Evolutionary conservation across 2,888 invertebrate species (phyloP).

Genomic region (Drosophila nr. fundita): DNA sequence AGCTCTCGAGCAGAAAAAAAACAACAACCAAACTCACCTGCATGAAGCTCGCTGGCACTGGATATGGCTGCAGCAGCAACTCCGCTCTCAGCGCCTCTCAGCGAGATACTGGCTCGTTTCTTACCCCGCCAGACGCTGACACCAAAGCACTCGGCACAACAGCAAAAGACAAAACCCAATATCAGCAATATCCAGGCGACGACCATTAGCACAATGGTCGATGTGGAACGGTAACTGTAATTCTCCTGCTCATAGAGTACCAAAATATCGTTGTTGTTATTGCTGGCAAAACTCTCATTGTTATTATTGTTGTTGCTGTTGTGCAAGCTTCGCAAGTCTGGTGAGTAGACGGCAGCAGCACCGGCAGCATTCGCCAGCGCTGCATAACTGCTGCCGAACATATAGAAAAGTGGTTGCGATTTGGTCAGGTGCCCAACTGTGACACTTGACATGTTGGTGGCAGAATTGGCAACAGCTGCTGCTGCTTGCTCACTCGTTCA

Average conservation of each 20-base stretch:
- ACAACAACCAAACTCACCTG: conserved; percentile 61
- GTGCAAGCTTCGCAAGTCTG: conserved; percentile 21
- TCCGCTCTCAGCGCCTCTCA: conserved; percentile 45
- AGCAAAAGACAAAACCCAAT: conserved; percentile 81
- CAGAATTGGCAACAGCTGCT: conserved; percentile 41
- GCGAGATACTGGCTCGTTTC: conserved; percentile 54
- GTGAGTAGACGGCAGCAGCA: conserved; percentile 41
- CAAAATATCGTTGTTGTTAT: conserved; percentile 61
- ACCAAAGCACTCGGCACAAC: conserved; percentile 82
- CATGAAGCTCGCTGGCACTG: conserved; percentile 33
- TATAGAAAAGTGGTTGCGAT: conserved; percentile 66
- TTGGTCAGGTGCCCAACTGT: conserved; percentile 63
- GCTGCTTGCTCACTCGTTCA: conserved; percentile 11
- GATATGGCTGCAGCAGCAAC: neutral
- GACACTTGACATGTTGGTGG: conserved; percentile 70
- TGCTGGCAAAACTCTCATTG: conserved; percentile 26
- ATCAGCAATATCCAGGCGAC: conserved; percentile 82
- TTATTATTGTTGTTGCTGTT: conserved; percentile 16
- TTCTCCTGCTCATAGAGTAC: conserved; percentile 71
- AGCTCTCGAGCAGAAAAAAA: conserved; percentile 32
- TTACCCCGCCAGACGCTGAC: conserved; percentile 72
- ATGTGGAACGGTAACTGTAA: conserved; percentile 67
- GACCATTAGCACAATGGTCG: conserved; percentile 82
- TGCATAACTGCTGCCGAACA: conserved; percentile 51
- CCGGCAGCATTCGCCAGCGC: conserved; percentile 49